Evolutionary conservation across 2,113 vertebrate species (phyloP).

Genomic region (Ageneiosus marmoratus): DNA sequence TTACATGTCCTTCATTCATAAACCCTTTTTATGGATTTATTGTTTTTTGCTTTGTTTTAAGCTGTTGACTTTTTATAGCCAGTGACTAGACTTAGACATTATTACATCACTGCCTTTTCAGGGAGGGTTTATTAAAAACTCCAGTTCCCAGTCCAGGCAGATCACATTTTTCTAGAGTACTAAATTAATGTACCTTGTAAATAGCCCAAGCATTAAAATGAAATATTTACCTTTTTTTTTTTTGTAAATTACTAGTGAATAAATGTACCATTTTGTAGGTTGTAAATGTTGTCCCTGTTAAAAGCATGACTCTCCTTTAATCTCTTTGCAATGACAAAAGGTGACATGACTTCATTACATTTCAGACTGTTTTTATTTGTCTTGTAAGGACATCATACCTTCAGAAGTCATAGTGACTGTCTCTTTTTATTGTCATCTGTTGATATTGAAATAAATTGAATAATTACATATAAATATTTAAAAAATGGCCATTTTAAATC

Average conservation of each 20-base stretch:
- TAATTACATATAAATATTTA: not conserved
- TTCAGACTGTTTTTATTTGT: not conserved
- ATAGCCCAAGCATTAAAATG: not conserved
- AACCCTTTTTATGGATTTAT: not conserved
- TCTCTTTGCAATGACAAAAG: not conserved
- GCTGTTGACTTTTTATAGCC: not conserved
- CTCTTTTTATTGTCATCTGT: not conserved
- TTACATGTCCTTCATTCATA: not conserved
- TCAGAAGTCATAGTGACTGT: not conserved
- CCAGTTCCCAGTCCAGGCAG: not conserved
- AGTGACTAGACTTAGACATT: not conserved
- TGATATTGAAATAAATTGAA: conserved; percentile 3
- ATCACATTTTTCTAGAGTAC: not conserved
- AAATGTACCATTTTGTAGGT: not conserved
- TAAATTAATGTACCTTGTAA: conserved; percentile 5
- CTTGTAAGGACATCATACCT: not conserved
- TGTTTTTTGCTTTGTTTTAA: too few relatives aligned
- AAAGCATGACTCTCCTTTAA: too few relatives aligned
- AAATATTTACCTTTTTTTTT: not conserved
- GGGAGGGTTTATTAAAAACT: not conserved
- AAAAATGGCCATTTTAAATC: too few relatives aligned
- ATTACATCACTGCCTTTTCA: not conserved
- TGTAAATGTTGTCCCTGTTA: not conserved
- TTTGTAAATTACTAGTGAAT: not conserved
- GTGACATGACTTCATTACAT: not conserved